Evolutionary conservation across 2,888 invertebrate genomes (phyloP).

Genomic region (Chalcis sispes): DNA sequence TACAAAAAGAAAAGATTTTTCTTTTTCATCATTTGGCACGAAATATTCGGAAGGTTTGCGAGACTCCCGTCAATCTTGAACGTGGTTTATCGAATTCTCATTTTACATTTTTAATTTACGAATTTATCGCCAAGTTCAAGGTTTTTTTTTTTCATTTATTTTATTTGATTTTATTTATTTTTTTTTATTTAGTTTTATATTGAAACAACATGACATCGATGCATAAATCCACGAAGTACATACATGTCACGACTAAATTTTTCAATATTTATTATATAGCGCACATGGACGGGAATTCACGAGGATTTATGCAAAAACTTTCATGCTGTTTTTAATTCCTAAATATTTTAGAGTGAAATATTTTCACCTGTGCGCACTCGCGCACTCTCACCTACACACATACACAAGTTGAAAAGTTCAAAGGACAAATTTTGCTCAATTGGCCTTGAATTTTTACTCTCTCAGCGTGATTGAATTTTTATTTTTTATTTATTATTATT

Average conservation of each 20-base stretch:
- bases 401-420: too few relatives aligned
- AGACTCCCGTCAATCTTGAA: not conserved
- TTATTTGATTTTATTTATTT: not conserved
- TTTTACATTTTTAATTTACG: not conserved
- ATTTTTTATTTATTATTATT: too few relatives aligned
- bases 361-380: too few relatives aligned
- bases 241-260: constrained; percentile 11
- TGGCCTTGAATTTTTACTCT: too few relatives aligned
- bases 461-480: too few relatives aligned
- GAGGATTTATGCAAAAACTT: constrained; percentile 19
- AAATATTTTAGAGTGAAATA: constrained; percentile 29
- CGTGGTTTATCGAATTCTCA: too few relatives aligned
- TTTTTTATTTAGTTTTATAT: too few relatives aligned
- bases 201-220: constrained; percentile 19
- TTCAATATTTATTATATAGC: not conserved
- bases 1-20: not conserved
- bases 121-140: not conserved
- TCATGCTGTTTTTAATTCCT: constrained; percentile 6
- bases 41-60: not conserved
- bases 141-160: not conserved
- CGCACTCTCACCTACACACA: too few relatives aligned
- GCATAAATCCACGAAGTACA: constrained; percentile 14
- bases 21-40: constrained; percentile 31
- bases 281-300: constrained; percentile 40
- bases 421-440: too few relatives aligned